phyloP scores from a whole-genome alignment of 2,113 vertebrate genomes.

The Eudorcas thomsonii region DNA sequence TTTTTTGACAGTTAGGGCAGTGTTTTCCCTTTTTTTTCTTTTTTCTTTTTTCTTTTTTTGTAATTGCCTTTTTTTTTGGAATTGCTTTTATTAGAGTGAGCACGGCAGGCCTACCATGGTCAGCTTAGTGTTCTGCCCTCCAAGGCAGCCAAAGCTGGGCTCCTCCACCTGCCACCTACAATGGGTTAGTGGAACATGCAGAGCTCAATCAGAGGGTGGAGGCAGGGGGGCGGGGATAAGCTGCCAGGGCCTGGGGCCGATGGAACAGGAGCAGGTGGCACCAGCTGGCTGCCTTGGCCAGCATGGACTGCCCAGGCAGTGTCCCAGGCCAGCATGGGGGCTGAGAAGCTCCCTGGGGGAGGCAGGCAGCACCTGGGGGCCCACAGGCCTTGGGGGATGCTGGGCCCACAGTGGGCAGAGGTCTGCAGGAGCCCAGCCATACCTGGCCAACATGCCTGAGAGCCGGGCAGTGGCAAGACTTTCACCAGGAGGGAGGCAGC shows the following conservation, averaged over 20 bases:
- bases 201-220: slow-evolving; percentile 50
- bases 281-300: neutral
- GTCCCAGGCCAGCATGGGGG: neutral
- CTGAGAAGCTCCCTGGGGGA: neutral
- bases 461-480: neutral
- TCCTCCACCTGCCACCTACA: neutral
- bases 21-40: neutral
- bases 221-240: neutral
- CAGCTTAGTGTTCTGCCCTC: slow-evolving; percentile 68
- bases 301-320: neutral
- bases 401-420: neutral
- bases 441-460: neutral
- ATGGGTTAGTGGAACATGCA: slow-evolving; percentile 67
- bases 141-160: neutral
- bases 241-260: neutral
- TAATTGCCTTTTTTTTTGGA: slow-evolving; percentile 69
- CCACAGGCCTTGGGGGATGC: neutral
- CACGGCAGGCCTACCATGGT: slow-evolving; percentile 24
- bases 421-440: neutral
- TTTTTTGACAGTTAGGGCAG: neutral
- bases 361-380: neutral
- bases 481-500: neutral
- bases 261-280: neutral
- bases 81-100: slow-evolving; percentile 69
- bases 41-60: neutral